phyloP scores from a whole-genome alignment of 2,113 vertebrate genomes.

The Petrocephalus zakoni region DNA sequence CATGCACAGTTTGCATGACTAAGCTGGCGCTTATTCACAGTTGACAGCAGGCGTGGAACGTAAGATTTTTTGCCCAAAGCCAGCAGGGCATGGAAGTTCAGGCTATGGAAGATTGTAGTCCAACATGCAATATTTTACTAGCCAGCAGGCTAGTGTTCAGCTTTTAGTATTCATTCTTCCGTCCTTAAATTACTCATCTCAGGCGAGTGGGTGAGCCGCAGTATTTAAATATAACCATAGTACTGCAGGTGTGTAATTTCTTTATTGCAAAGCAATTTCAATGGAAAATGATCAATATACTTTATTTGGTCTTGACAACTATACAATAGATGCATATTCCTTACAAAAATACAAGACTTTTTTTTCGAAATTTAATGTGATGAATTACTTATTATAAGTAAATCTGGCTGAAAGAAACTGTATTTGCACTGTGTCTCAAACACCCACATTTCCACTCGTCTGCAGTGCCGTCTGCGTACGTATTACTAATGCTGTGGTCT shows the following conservation, averaged over 20 bases:
- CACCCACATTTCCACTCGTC: neutral
- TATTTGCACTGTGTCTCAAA: neutral
- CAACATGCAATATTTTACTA: neutral
- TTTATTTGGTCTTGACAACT: neutral
- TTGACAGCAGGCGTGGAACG: neutral
- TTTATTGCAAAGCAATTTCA: neutral
- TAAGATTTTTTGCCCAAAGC: too few species aligned
- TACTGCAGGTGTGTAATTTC: neutral
- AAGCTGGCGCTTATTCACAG: neutral
- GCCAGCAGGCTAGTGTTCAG: neutral
- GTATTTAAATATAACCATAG: neutral
- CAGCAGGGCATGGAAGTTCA: too few species aligned
- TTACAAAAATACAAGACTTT: neutral
- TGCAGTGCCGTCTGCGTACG: neutral
- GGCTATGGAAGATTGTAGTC: neutral
- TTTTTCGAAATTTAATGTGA: neutral
- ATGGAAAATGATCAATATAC: neutral
- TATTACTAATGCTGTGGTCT: constrained; percentile 9
- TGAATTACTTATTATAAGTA: neutral
- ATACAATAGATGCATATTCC: neutral
- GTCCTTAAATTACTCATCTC: neutral
- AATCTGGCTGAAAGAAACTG: neutral
- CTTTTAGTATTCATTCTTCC: neutral
- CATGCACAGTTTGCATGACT: neutral
- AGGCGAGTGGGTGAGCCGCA: neutral